Conservation (phyloP, 2,797 vertebrate genomes). For the Sebastes itinus region DNA sequence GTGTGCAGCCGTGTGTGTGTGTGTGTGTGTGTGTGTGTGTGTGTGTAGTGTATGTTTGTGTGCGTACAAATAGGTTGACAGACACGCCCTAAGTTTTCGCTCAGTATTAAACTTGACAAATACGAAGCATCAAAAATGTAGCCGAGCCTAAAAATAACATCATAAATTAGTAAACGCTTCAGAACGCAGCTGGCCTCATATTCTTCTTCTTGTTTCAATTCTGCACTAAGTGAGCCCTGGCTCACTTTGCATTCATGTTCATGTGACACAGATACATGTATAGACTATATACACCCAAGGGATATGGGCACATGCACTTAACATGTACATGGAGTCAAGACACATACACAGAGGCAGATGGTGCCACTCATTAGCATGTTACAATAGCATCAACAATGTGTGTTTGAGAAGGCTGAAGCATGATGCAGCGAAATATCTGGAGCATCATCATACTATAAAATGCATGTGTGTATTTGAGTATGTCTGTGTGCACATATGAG, state of each 20-base stretch:
- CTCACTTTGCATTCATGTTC: slow-evolving; percentile 12
- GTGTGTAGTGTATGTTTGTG: background rate
- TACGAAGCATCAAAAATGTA: slow-evolving; percentile 76
- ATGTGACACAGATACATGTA: background rate
- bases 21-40: background rate
- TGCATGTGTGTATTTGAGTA: slow-evolving; percentile 19
- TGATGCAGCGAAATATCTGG: slow-evolving; percentile 67
- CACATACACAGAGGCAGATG: background rate
- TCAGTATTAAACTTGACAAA: slow-evolving; percentile 75
- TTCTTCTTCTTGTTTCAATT: slow-evolving; percentile 51
- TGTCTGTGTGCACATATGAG: background rate
- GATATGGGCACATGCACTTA: background rate
- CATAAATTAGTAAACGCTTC: slow-evolving; percentile 73
- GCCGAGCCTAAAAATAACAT: slow-evolving; percentile 77
- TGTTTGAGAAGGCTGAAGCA: slow-evolving; percentile 23
- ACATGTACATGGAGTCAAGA: background rate
- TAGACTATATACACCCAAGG: background rate
- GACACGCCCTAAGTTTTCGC: slow-evolving; percentile 52
- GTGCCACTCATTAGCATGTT: slow-evolving; percentile 7
- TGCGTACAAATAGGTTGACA: slow-evolving; percentile 32
- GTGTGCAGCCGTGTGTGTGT: background rate
- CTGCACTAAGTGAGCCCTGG: slow-evolving; percentile 1
- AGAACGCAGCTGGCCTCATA: slow-evolving; percentile 40
- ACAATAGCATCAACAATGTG: background rate
- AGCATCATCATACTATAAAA: slow-evolving; percentile 28